Conservation (phyloP, 2,888 invertebrate species). For the Apantesis nais region DNA sequence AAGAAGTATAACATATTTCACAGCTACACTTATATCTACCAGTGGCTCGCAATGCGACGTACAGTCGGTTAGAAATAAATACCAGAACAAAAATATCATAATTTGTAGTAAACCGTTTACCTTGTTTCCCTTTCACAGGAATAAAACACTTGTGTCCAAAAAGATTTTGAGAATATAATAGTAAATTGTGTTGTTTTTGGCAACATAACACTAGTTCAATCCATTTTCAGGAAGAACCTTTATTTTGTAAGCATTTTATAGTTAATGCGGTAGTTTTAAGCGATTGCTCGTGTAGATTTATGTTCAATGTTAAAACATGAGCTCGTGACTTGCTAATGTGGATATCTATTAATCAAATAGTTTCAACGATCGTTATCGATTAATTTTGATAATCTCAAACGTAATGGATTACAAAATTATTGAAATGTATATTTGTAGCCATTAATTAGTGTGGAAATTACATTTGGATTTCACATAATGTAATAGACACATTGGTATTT, state of each 20-base stretch:
- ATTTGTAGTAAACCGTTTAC: too few species aligned
- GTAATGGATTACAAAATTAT: conserved; percentile 28
- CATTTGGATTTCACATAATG: conserved; percentile 13
- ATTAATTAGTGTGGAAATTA: conserved; percentile 22
- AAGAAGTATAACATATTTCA: too few species aligned
- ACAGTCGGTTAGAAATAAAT: background rate
- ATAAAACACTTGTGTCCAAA: background rate
- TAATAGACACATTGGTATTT: background rate
- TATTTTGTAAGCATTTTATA: background rate
- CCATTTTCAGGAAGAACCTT: background rate
- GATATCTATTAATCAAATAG: conserved; percentile 17
- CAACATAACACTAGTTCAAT: background rate
- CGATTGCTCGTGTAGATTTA: conserved; percentile 5
- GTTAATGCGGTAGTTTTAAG: conserved; percentile 3
- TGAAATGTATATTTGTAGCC: conserved; percentile 14
- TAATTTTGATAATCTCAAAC: conserved; percentile 20
- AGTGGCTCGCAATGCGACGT: background rate
- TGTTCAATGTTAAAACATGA: conserved; percentile 4
- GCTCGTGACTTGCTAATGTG: conserved; percentile 8
- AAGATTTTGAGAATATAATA: background rate
- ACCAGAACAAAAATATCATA: too few species aligned
- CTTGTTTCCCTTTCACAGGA: too few species aligned
- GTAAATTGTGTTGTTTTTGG: background rate
- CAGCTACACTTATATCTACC: too few species aligned
- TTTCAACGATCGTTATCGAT: conserved; percentile 23